phyloP scores from a whole-genome alignment of 1,140 invertebrate species.

The Chionoecetes opilio region DNA sequence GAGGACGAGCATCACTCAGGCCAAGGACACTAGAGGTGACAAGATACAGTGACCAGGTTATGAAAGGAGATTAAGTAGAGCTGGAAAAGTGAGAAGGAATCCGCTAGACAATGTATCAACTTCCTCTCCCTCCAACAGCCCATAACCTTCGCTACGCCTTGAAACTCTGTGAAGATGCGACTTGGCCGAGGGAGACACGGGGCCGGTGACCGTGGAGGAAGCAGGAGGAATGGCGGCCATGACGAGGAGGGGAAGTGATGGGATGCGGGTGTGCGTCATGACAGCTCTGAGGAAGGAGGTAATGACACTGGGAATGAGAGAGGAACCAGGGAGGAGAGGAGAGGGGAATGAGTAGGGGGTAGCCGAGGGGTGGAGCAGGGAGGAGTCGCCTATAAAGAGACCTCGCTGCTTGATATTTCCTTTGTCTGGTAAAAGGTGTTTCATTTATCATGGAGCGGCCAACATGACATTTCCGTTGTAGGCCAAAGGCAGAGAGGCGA shows the following conservation, averaged over 20 bases:
- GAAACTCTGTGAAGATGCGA: not conserved
- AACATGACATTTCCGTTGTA: not conserved
- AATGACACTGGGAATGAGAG: not conserved
- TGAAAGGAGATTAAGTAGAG: not conserved
- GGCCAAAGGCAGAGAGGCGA: not conserved
- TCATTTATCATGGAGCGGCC: not conserved
- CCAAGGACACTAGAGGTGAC: too few relatives aligned
- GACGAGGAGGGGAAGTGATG: not conserved
- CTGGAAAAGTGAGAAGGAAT: too few relatives aligned
- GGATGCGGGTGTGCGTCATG: not conserved
- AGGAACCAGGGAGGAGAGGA: not conserved
- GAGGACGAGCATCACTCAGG: too few relatives aligned
- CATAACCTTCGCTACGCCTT: not conserved
- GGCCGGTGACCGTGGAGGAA: not conserved
- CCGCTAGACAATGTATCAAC: not conserved
- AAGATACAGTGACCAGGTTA: too few relatives aligned
- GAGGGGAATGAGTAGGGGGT: not conserved
- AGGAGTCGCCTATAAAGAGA: not conserved
- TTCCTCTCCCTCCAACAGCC: not conserved
- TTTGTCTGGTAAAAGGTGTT: conserved; percentile 25
- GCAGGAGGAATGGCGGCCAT: not conserved
- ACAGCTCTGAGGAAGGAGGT: not conserved
- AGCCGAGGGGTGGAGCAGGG: too few relatives aligned
- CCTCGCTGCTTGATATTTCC: conserved; percentile 7
- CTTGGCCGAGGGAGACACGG: not conserved